phyloP scores from a whole-genome alignment of 2,888 invertebrate genomes.

The Noctua pronuba region DNA sequence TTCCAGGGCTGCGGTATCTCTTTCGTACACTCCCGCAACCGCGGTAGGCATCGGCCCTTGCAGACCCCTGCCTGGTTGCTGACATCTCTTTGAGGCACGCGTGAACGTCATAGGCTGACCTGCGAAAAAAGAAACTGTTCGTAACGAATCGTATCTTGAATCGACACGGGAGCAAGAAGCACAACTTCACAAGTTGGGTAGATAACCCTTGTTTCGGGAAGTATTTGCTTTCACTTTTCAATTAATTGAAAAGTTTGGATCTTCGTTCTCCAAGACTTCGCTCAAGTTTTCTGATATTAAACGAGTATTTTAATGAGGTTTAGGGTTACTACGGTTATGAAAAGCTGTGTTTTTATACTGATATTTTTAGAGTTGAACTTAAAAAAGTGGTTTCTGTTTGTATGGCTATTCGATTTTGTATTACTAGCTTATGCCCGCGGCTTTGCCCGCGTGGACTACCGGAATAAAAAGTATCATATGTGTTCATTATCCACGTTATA shows the following conservation, averaged over 20 bases:
- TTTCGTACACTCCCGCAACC: too few species aligned
- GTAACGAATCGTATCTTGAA: neutral
- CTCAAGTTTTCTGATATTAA: conserved; percentile 39
- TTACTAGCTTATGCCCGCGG: too few species aligned
- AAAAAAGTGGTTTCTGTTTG: neutral
- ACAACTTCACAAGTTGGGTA: conserved; percentile 9
- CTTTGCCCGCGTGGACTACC: too few species aligned
- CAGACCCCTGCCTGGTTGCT: too few species aligned
- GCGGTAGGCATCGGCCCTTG: too few species aligned
- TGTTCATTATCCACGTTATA: too few species aligned
- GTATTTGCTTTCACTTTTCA: conserved; percentile 45
- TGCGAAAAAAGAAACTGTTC: neutral
- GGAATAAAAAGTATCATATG: too few species aligned
- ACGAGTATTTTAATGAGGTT: conserved; percentile 46
- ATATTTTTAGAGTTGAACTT: neutral
- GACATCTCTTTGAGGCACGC: too few species aligned
- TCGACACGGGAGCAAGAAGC: neutral
- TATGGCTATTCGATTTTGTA: neutral
- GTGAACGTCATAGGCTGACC: too few species aligned
- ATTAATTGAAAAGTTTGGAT: conserved; percentile 45
- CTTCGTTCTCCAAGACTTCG: conserved; percentile 6
- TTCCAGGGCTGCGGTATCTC: too few species aligned
- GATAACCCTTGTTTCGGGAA: conserved; percentile 30
- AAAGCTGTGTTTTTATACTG: neutral
- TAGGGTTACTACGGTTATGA: conserved; percentile 15